Percentiles rank a stretch among this genome's conserved stretches.
Conservation (phyloP, 2,797 vertebrate species). For the Intellagama lesueurii region DNA sequence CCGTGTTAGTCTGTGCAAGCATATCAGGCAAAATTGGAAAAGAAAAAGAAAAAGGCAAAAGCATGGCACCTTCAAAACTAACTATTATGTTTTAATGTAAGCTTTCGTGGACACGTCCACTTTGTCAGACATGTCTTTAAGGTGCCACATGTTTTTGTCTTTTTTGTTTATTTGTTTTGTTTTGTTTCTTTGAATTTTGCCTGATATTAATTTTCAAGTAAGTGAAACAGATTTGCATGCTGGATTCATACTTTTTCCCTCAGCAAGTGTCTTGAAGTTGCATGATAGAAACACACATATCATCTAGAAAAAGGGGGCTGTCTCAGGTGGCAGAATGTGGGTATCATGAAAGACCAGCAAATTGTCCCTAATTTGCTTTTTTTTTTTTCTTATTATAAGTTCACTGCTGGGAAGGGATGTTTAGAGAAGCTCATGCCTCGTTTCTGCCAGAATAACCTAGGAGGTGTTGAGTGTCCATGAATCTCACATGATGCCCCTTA, state of each 20-base stretch:
- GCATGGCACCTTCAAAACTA: too few species aligned
- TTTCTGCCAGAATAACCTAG: background rate
- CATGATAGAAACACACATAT: background rate
- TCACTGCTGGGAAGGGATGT: background rate
- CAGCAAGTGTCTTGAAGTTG: background rate
- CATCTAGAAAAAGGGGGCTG: too few species aligned
- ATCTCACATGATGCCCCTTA: background rate
- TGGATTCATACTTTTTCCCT: background rate
- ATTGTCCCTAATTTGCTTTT: background rate
- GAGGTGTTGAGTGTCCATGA: background rate
- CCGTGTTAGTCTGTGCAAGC: too few species aligned
- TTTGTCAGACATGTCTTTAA: too few species aligned
- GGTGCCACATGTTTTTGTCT: too few species aligned
- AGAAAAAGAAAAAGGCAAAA: too few species aligned
- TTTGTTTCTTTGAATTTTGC: too few species aligned
- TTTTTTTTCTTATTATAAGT: background rate
- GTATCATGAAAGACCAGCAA: background rate
- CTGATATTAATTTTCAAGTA: background rate
- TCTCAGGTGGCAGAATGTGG: background rate
- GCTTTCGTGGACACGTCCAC: background rate
- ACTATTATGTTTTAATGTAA: too few species aligned
- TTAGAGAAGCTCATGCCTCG: background rate
- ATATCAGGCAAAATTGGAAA: too few species aligned
- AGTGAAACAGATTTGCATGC: background rate
- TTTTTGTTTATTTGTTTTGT: too few species aligned